Base-by-base conservation (phyloP, 2,797 vertebrate genomes). In the Hydrolagus colliei region DNA sequence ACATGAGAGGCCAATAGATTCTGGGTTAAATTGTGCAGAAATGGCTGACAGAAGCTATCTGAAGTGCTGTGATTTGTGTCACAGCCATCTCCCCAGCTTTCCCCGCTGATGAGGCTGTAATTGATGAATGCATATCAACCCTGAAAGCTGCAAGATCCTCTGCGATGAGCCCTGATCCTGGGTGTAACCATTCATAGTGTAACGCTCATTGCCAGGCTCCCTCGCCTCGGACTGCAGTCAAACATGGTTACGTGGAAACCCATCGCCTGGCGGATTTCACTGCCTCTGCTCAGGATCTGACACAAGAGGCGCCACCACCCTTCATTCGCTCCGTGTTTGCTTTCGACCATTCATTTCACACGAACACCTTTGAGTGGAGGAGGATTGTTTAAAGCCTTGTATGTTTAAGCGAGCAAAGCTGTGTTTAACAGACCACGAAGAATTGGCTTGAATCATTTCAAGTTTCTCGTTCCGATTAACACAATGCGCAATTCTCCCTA, bases 21-120 rank as follows among this genome's bases (percentile, higher is more conserved):
- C 79, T 71, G 62, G 32, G 32, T 84, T 84, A 84, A 84, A 84
- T 84, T 84, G 79, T 84, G 79, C 79, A 84, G 79, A 84, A 84
- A 71, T 52, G 71, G 65, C 65, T 84, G 79, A 84, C 63, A 84
- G 79, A 84, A 84, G 65, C 79, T 71, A 71, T 84, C 65, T 84
- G 32, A 71, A 84, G 71, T 16, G 35, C 63, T 67, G 62, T 68
- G 78, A 68, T 67, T 71, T 84, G 62, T 84, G 79, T 84, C 79
- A 84, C 65, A 84, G 68, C 71, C 68, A 84, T 27, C 63, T 84
- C 52, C 71, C 13, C 62, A 0, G 71, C 27, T 32, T 67, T 35
- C 71, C 9, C 9, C n/a, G 27, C 27, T 84, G 65, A 71, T 41
- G 63, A 27, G 67, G 41, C 67, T 68, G 79, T 84, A 84, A 84